These are phyloP conservation scores for Armadillidium nasatum DNA, from an alignment of 1,140 invertebrate species.

Conservation along the genomic window DNA sequence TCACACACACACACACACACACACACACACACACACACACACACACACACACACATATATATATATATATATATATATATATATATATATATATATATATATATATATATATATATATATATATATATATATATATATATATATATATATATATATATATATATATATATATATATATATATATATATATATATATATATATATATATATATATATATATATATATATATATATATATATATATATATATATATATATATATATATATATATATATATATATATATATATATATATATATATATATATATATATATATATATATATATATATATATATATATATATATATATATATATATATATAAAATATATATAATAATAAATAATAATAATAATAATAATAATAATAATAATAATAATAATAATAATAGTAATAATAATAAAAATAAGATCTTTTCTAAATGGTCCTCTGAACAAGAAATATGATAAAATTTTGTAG, in stretches of 20 bases:
- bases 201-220: not conserved
- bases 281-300: not conserved
- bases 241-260: not conserved
- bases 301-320: not conserved
- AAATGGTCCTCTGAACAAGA: no score
- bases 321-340: conserved; percentile 8
- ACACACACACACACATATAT: no score
- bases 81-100: not conserved
- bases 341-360: not conserved
- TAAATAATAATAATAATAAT: no score
- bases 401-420: no score
- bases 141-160: conserved; percentile 13
- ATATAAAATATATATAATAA: not conserved
- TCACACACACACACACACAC: no score
- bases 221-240: not conserved
- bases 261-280: not conserved
- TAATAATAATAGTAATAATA: no score
- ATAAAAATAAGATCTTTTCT: no score
- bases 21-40: no score
- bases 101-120: not conserved
- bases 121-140: conserved; percentile 1
- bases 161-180: not conserved
- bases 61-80: no score
- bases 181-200: not conserved
- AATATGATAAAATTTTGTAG: no score